phyloP scores from a whole-genome alignment of 2,888 invertebrate genomes.

The Limnephilus rhombicus region DNA sequence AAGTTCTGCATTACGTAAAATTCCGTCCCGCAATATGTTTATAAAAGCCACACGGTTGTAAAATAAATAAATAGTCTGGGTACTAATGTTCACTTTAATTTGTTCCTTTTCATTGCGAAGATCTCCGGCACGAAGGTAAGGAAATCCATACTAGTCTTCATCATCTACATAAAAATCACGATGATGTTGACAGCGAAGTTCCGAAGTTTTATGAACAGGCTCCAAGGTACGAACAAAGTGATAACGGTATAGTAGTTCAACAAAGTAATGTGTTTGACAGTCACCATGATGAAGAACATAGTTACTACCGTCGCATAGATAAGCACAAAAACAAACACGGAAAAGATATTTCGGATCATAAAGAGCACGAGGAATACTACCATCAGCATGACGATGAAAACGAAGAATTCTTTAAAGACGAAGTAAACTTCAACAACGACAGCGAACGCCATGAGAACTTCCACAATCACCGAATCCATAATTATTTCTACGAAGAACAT shows the following conservation, averaged over 20 bases:
- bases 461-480: not conserved
- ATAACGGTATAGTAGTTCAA: not conserved
- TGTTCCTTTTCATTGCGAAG: not conserved
- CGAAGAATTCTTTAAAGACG: not conserved
- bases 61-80: too few species aligned
- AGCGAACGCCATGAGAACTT: not conserved
- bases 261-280: not conserved
- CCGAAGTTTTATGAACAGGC: not conserved
- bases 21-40: too few species aligned
- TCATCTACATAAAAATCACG: not conserved
- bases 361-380: not conserved
- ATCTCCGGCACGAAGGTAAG: not conserved
- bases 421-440: not conserved
- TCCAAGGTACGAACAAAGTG: not conserved
- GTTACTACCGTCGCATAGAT: not conserved
- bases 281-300: not conserved
- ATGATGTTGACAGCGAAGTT: not conserved
- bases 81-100: not conserved
- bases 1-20: too few species aligned
- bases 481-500: not conserved
- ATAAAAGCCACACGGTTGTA: too few species aligned
- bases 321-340: not conserved
- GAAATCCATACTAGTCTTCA: not conserved
- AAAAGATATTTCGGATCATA: not conserved
- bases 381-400: not conserved